These are phyloP conservation scores for Apostichopus californicus DNA, from an alignment of 35 echinoderm and acorn worm genomes.

Conservation along the genomic window DNA sequence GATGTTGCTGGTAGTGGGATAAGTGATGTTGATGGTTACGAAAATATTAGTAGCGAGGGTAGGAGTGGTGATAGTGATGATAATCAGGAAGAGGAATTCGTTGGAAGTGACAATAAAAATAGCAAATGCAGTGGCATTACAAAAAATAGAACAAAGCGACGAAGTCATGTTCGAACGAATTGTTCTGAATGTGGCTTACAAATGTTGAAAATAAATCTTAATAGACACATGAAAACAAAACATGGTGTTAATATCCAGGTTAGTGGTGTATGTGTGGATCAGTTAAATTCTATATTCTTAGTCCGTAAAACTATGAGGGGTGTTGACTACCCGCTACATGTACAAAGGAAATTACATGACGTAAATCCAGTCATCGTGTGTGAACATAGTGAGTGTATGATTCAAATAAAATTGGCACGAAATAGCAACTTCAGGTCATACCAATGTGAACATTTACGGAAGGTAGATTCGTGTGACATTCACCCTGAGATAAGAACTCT, in stretches of 20 bases:
- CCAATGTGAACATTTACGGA: no score
- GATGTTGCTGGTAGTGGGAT: no score
- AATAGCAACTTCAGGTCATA: no score
- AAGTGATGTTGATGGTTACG: no score
- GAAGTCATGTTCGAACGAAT: neutral
- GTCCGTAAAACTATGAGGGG: slow-evolving; percentile 37
- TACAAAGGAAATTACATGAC: neutral
- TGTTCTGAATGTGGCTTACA: no score
- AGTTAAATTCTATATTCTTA: neutral
- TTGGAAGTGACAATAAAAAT: neutral
- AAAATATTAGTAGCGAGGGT: no score
- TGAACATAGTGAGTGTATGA: no score
- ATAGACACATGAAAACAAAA: slow-evolving; percentile 29
- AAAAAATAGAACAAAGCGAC: neutral
- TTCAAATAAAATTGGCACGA: no score
- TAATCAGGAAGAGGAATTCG: neutral
- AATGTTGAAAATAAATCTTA: slow-evolving; percentile 13
- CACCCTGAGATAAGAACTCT: no score
- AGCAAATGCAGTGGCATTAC: neutral
- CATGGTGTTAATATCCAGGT: neutral
- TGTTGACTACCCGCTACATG: slow-evolving; percentile 36
- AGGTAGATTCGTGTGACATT: neutral
- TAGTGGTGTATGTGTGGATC: no score
- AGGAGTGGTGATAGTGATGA: no score
- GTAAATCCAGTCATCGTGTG: neutral